phyloP scores from a whole-genome alignment of 2,888 invertebrate genomes.

The Nebria salina region DNA sequence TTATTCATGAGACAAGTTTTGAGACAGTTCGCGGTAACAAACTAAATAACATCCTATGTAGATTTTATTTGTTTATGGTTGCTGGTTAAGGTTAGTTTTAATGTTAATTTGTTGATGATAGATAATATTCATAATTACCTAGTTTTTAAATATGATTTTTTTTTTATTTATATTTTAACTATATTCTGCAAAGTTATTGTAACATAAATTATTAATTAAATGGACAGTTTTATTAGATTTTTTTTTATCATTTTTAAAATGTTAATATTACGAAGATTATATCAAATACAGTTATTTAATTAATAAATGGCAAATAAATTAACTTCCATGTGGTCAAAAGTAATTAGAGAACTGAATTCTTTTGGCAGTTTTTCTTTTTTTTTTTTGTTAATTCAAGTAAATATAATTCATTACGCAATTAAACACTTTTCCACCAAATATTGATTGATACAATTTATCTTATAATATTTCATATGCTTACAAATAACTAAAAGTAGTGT shows the following conservation, averaged over 20 bases:
- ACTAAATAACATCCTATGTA: background rate
- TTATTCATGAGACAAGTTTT: background rate
- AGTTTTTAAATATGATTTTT: background rate
- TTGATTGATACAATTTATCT: too few species aligned
- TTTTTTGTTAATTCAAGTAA: too few species aligned
- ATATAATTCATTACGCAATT: too few species aligned
- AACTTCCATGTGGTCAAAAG: too few species aligned
- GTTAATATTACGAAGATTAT: background rate
- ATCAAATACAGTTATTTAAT: background rate
- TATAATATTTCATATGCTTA: too few species aligned
- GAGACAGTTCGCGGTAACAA: background rate
- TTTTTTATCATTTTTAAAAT: background rate
- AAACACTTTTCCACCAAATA: too few species aligned
- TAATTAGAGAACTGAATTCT: too few species aligned
- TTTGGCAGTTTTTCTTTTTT: too few species aligned
- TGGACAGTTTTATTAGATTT: background rate
- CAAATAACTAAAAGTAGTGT: too few species aligned
- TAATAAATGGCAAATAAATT: background rate
- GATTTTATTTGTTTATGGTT: background rate
- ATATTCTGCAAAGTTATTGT: background rate
- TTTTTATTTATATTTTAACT: background rate
- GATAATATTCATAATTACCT: background rate
- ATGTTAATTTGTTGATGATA: background rate
- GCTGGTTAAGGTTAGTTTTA: background rate
- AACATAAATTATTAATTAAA: background rate